Evolutionary conservation across 2,113 vertebrate genomes (phyloP), one percentile per base, ranked within the genome.

Genomic region (Cyprinodon brontotheroides): DNA sequence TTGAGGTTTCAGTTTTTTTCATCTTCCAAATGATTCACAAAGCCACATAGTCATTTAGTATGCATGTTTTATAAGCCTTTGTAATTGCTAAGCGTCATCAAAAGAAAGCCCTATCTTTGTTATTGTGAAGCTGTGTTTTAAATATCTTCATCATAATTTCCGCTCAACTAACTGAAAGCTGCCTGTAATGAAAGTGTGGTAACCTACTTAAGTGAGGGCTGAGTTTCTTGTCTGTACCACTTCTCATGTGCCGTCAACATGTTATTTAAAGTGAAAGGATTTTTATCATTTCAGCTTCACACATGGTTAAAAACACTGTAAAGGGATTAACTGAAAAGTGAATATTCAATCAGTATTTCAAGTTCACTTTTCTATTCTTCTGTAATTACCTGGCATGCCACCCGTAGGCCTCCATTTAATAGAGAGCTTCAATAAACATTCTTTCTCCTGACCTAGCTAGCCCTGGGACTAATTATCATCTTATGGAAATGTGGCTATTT

Each of bases 401-500:
- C 89, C 85, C 78, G 57, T 69, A 86, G 79, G 74, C 79, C 67
- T 81, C 79, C 74, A 72, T 75, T 84, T 67, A 84, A 86, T 80
- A 87, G 86, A 91, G 87, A 84, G 88, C 82, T 85, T 86, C 74
- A 82, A 80, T 80, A 89, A 90, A 91, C 88, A 89, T 87, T 68
- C 75, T 92, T 91, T 81, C 75, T 89, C 75, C 84, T 90, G 91
- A 92, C 93, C 91, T 89, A 95, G 95, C 96, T 95, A 95, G 95
- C 96, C 96, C 92, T 94, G 95, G 96, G 95, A 95, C 96, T 97
- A 96, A 99, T 99, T 97, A 98, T 96, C 96, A 96, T 96, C 96
- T 96, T 97, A 98, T 98, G 96, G 95, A 98, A 97, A 99, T 98
- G 93, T 94, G 90, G 94, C 95, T 96, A 96, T 97, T 98, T 96